Conservation (phyloP, 1,140 invertebrate genomes). For the Zaprionus lachaisei region DNA sequence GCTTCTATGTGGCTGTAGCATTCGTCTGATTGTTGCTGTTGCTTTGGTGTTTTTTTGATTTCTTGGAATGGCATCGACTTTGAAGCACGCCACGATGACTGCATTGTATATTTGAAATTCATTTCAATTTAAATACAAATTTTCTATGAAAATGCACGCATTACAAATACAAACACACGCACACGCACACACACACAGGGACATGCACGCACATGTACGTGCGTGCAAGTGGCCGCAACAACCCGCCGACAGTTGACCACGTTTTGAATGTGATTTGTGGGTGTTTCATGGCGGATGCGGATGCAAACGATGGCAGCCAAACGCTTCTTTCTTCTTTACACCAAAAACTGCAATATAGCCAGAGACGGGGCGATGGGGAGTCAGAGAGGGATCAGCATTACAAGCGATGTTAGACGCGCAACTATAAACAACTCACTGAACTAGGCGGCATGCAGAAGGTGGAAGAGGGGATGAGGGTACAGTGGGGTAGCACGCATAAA, state of each 20-base stretch:
- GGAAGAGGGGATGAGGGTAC: neutral
- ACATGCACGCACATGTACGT: conserved; percentile 22
- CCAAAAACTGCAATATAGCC: conserved; percentile 37
- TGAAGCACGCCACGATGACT: conserved; percentile 71
- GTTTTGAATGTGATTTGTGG: conserved; percentile 54
- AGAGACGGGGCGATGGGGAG: neutral
- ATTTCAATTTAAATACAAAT: conserved; percentile 83
- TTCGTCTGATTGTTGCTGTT: conserved; percentile 28
- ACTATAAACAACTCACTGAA: conserved; percentile 46
- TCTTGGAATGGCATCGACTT: conserved; percentile 79
- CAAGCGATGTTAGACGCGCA: conserved; percentile 30
- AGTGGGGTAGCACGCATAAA: conserved; percentile 26
- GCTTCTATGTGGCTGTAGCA: too few species aligned
- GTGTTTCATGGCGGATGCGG: conserved; percentile 51
- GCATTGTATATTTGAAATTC: conserved; percentile 82
- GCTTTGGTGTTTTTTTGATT: conserved; percentile 64
- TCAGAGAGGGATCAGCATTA: conserved; percentile 28
- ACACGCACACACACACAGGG: neutral
- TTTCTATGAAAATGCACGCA: conserved; percentile 83
- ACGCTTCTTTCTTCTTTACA: conserved; percentile 36
- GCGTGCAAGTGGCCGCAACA: conserved; percentile 32
- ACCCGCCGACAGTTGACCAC: conserved; percentile 41
- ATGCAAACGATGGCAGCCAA: conserved; percentile 31
- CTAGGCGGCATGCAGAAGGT: neutral
- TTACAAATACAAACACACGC: conserved; percentile 50